Percentiles rank a stretch among this genome's conserved stretches.
Conservation (phyloP, 1,140 invertebrate species). For the Anoplolepis gracilipes region DNA sequence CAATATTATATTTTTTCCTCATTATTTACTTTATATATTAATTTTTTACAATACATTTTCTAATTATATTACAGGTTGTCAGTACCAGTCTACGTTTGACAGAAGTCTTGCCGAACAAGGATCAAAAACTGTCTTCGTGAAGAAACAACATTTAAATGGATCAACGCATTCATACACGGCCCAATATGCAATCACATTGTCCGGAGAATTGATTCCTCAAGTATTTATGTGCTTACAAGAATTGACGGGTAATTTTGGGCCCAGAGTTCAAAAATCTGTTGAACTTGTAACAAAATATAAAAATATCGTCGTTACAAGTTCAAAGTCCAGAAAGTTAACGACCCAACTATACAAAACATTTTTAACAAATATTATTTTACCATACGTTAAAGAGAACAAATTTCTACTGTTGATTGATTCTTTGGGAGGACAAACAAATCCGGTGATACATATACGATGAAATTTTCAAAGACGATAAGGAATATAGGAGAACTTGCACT, state of each 20-base stretch:
- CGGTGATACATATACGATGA: constrained; percentile 48
- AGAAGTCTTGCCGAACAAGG: constrained; percentile 36
- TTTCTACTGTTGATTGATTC: constrained; percentile 46
- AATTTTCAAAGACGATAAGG: constrained; percentile 53
- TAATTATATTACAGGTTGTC: constrained; percentile 29
- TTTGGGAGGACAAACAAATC: constrained; percentile 66
- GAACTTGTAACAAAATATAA: background rate
- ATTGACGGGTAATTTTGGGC: constrained; percentile 42
- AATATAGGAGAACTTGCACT: constrained; percentile 43
- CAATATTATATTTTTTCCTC: too few relatives aligned
- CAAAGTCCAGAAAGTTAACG: too few relatives aligned
- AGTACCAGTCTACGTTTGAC: constrained; percentile 43
- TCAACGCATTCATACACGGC: constrained; percentile 56
- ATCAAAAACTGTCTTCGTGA: constrained; percentile 36
- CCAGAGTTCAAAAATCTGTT: constrained; percentile 19
- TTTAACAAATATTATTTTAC: too few relatives aligned
- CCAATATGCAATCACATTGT: constrained; percentile 41
- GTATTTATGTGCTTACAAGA: constrained; percentile 62
- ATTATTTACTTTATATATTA: too few relatives aligned
- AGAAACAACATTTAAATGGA: constrained; percentile 52
- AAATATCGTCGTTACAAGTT: too few relatives aligned
- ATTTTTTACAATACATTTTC: too few relatives aligned
- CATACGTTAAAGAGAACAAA: too few relatives aligned
- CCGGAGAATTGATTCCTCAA: constrained; percentile 37
- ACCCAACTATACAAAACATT: too few relatives aligned